These are phyloP conservation scores for Aspiorhynchus laticeps DNA, from an alignment of 2,113 vertebrate species.

Conservation along the genomic window DNA sequence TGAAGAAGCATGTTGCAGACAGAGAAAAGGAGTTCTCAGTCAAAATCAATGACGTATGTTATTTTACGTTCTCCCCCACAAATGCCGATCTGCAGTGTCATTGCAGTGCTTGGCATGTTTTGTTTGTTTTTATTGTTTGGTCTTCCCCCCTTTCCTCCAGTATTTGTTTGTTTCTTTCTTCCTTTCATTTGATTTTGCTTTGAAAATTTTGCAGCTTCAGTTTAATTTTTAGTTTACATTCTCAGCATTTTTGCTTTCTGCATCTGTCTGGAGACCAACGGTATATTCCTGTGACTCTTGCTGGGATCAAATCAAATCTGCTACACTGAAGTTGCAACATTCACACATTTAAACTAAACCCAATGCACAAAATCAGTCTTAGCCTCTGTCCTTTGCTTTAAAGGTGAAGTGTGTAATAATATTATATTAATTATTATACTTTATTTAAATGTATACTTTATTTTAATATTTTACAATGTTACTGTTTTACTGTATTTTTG, in stretches of 20 bases:
- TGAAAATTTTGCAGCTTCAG: conserved; percentile 5
- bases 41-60: conserved; percentile 99
- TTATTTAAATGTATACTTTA: neutral
- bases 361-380: neutral
- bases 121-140: conserved; percentile 34
- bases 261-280: neutral
- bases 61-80: conserved; percentile 84
- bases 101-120: conserved; percentile 46
- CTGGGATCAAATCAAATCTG: neutral
- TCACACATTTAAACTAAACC: conserved; percentile 1
- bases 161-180: neutral
- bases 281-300: neutral
- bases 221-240: neutral
- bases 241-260: neutral
- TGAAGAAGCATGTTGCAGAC: conserved; percentile 99
- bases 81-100: conserved; percentile 43
- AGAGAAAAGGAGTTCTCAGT: conserved; percentile 99
- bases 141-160: neutral
- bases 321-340: conserved; percentile 5
- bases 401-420: conserved; percentile 14
- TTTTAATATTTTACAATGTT: neutral
- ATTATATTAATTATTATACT: neutral
- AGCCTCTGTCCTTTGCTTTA: neutral
- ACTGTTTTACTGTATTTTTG: neutral
- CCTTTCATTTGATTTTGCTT: conserved; percentile 26